These are phyloP conservation scores for Marisa cornuarietis DNA, from an alignment of 1,140 invertebrate species.

Conservation along the genomic window DNA sequence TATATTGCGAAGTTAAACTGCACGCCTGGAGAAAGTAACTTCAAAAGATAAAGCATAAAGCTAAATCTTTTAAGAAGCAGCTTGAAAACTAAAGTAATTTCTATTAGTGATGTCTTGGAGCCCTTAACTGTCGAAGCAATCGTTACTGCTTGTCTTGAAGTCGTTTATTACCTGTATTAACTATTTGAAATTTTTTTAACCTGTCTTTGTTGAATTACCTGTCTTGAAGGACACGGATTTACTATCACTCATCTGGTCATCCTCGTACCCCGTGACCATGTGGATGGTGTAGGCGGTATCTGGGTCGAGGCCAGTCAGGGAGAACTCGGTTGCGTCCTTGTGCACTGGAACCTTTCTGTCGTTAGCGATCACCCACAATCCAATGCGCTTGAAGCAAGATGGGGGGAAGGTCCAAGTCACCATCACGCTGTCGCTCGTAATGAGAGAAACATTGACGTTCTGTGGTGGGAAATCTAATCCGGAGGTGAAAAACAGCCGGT, in stretches of 20 bases:
- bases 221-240: neutral
- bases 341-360: constrained; percentile 3
- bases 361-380: constrained; percentile 21
- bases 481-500: neutral
- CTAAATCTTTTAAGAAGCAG: too few relatives aligned
- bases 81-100: neutral
- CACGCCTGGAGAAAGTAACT: too few relatives aligned
- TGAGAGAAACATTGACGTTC: constrained; percentile 14
- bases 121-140: too few relatives aligned
- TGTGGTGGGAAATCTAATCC: constrained; percentile 15
- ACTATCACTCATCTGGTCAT: constrained; percentile 1
- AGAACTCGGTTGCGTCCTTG: constrained; percentile 2
- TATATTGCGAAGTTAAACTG: too few relatives aligned
- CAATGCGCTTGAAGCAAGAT: constrained; percentile 21
- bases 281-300: constrained; percentile 8
- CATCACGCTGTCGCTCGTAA: neutral
- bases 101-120: too few relatives aligned
- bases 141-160: too few relatives aligned
- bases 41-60: too few relatives aligned
- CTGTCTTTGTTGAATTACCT: neutral
- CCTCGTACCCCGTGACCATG: constrained; percentile 9
- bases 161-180: neutral
- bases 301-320: neutral
- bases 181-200: neutral
- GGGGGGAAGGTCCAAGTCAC: constrained; percentile 23